Percentiles rank a stretch among this genome's conserved stretches.
Evolutionary conservation across 2,888 invertebrate genomes (phyloP).

Genomic region (Pseudanteris insignis): DNA sequence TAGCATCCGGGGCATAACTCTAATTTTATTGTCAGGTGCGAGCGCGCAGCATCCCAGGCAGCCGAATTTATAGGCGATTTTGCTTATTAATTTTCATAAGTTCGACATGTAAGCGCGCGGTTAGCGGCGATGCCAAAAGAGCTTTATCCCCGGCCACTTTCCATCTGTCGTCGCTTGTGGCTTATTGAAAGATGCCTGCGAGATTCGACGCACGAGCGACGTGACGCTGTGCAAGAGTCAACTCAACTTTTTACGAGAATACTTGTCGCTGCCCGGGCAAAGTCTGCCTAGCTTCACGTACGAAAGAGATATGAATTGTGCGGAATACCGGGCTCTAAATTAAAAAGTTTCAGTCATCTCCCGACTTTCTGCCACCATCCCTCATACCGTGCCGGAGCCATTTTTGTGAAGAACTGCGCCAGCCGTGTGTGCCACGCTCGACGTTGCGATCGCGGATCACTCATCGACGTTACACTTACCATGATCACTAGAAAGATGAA

Average conservation of each 20-base stretch:
- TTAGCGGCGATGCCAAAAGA: constrained; percentile 54
- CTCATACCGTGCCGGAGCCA: neutral
- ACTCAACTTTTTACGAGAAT: constrained; percentile 53
- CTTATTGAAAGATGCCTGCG: constrained; percentile 47
- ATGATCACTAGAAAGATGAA: too few relatives aligned
- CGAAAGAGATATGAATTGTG: constrained; percentile 44
- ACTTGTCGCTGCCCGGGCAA: constrained; percentile 43
- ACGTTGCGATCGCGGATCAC: constrained; percentile 6
- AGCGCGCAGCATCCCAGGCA: constrained; percentile 49
- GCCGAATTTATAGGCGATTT: constrained; percentile 65
- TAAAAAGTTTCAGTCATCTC: constrained; percentile 44
- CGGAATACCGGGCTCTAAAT: constrained; percentile 41
- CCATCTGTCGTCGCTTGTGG: constrained; percentile 42
- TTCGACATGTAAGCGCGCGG: constrained; percentile 60
- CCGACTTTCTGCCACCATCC: constrained; percentile 21
- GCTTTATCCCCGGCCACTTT: constrained; percentile 33
- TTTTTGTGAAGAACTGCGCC: constrained; percentile 14
- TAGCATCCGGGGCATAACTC: constrained; percentile 57
- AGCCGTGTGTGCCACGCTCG: constrained; percentile 2
- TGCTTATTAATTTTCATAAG: constrained; percentile 67
- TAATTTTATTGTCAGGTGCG: constrained; percentile 63
- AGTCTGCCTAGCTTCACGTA: constrained; percentile 45
- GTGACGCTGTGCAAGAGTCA: constrained; percentile 41
- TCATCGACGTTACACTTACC: constrained; percentile 12
- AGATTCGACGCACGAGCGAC: constrained; percentile 45